Base-by-base conservation (phyloP, 2,888 invertebrate genomes). In the Drosophila putrida region DNA sequence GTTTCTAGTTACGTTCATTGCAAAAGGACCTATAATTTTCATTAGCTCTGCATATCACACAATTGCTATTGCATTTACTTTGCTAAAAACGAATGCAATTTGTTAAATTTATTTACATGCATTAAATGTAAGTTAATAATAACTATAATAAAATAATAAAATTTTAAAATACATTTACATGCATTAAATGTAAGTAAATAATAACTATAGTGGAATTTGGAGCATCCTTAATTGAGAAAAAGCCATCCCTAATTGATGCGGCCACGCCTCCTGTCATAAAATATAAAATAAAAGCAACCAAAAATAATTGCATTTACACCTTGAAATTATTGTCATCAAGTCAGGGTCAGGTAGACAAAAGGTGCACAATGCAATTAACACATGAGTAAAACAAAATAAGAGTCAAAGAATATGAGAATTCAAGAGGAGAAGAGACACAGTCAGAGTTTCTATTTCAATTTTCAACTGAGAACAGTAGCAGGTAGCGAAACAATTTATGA, bases 401-500 rank as follows among this genome's bases (percentile, higher is more conserved):
- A 35, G 9, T 39, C 27, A 27, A 41, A 33, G 15, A 38, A 55
- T 15, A n/a, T 9, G 41, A 39, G 44, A 59, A 36, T 36, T 20
- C 15, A 41, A 15, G 20, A 28, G 31, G 15, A 36, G 47, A 36
- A 9, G 33, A 61, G n/a, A 44, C 36, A 11, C 31, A 39, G 28
- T 36, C 27, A 25, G 33, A 44, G 25, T 27, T 53, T 53, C 51
- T 28, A 53, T 53, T 27, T 51, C 59, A 27, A 58, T 27, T 67
- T 59, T 60, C 44, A 49, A 25, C 25, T 59, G 43, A 6, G 27
- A 44, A 72, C 86, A 68, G 88, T 86, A 83, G 88, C 86, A 83
- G 87, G 82, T 80, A 85, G 66, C 31, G 33, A 54, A 68, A 68
- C 73, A 75, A 81, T 78, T 85, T 73, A 86, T 80, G 83, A 76